Conservation (phyloP, 2,888 invertebrate genomes). For the Liopterus haemorrhoidalis region DNA sequence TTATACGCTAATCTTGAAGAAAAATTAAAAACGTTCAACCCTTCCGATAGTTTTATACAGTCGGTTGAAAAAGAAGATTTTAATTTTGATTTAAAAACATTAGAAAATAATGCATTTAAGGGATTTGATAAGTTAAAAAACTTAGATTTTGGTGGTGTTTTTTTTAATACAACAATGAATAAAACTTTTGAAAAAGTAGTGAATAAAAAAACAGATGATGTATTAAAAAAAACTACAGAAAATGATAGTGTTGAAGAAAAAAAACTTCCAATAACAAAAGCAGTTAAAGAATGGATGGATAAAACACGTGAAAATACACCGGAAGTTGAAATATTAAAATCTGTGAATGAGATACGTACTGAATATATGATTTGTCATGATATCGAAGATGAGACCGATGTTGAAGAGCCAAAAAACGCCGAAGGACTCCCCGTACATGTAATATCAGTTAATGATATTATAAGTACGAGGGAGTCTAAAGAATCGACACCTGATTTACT, state of each 20-base stretch:
- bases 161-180: constrained; percentile 2
- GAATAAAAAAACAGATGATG: not conserved
- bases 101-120: not conserved
- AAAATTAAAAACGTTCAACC: constrained; percentile 40
- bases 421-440: constrained; percentile 33
- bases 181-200: too few relatives aligned
- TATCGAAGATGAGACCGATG: constrained; percentile 17
- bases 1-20: constrained; percentile 43
- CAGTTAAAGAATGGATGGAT: constrained; percentile 56
- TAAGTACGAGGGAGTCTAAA: constrained; percentile 13
- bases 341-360: constrained; percentile 41
- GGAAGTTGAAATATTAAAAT: constrained; percentile 44
- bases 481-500: constrained; percentile 45
- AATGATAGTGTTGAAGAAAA: constrained; percentile 11
- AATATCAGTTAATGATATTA: constrained; percentile 26
- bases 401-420: constrained; percentile 28
- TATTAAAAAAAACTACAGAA: constrained; percentile 10
- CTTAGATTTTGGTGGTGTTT: constrained; percentile 6
- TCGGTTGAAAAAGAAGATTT: not conserved
- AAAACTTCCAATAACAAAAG: constrained; percentile 50
- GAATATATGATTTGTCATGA: constrained; percentile 33
- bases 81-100: not conserved
- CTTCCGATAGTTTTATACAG: constrained; percentile 13
- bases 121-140: constrained; percentile 2
- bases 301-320: constrained; percentile 45